A percentile compares a stretch with the other conserved stretches of the same genome.
These are phyloP conservation scores for Ctenochaetus hawaiiensis DNA, from an alignment of 2,797 vertebrate genomes.

Conservation along the genomic window DNA sequence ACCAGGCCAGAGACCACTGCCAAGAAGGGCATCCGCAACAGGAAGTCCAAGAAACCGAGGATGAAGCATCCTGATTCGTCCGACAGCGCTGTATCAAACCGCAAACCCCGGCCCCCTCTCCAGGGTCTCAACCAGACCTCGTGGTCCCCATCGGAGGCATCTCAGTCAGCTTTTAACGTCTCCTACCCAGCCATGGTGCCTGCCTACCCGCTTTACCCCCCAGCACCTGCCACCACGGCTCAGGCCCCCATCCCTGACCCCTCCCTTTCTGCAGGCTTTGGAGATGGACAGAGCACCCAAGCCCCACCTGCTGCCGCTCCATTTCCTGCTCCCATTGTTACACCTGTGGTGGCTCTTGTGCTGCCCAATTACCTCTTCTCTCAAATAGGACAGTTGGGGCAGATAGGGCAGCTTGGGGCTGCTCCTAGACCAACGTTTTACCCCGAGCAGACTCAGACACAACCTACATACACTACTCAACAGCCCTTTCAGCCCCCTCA, in stretches of 20 bases:
- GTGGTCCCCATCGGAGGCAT: constrained; percentile 92
- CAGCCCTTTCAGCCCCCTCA: constrained; percentile 75
- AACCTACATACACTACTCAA: constrained; percentile 72
- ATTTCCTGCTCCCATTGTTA: constrained; percentile 86
- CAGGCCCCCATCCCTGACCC: constrained; percentile 77
- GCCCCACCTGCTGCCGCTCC: constrained; percentile 79
- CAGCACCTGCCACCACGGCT: constrained; percentile 69
- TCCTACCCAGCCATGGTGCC: constrained; percentile 90
- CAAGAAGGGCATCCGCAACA: constrained; percentile 89
- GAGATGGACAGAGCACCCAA: constrained; percentile 79
- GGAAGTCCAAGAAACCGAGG: constrained; percentile 90
- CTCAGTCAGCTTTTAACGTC: constrained; percentile 88
- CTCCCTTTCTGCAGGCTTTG: constrained; percentile 77
- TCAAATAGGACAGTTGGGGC: constrained; percentile 76
- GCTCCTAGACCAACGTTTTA: constrained; percentile 81
- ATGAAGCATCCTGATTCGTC: constrained; percentile 91
- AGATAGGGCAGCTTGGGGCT: constrained; percentile 73
- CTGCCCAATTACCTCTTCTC: constrained; percentile 90
- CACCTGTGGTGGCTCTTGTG: constrained; percentile 91
- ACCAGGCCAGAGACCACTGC: constrained; percentile 81
- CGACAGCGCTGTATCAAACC: constrained; percentile 88
- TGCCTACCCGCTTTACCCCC: constrained; percentile 89
- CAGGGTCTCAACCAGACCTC: constrained; percentile 90
- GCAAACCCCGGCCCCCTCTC: constrained; percentile 87
- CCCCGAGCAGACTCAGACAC: constrained; percentile 79